phyloP scores from a whole-genome alignment of 2,888 invertebrate species.

The Rosalia funebris region DNA sequence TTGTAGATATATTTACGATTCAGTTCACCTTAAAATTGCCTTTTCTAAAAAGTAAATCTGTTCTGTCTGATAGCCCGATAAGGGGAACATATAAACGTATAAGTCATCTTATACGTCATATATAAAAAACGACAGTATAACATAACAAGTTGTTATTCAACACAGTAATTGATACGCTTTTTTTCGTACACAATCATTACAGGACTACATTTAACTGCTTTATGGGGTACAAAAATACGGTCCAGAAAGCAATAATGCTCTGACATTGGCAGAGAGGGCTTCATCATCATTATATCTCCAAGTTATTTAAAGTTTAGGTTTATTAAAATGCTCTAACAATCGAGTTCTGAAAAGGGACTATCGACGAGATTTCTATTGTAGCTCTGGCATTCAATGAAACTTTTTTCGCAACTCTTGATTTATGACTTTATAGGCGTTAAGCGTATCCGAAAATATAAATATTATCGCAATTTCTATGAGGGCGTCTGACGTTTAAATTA shows the following conservation, averaged over 20 bases:
- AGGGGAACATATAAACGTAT: too few species aligned
- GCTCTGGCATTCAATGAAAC: conserved; percentile 36
- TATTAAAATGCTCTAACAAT: conserved; percentile 28
- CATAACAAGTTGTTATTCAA: not conserved
- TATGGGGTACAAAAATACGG: not conserved
- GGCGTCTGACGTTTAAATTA: conserved; percentile 49
- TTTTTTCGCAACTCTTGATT: conserved; percentile 48
- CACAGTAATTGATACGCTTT: not conserved
- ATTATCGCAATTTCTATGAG: conserved; percentile 53
- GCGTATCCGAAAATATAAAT: conserved; percentile 55
- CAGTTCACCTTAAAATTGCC: too few species aligned
- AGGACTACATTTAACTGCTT: conserved; percentile 6
- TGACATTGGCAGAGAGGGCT: conserved; percentile 19
- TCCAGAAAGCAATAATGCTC: conserved; percentile 15
- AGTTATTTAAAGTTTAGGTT: conserved; percentile 28
- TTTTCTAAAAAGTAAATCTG: too few species aligned
- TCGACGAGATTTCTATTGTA: conserved; percentile 30
- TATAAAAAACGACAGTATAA: conserved; percentile 12
- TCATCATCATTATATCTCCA: conserved; percentile 13
- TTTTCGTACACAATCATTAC: conserved; percentile 5
- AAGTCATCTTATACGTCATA: too few species aligned
- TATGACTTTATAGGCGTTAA: conserved; percentile 47
- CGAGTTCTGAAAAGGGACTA: conserved; percentile 14
- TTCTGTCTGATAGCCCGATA: too few species aligned
- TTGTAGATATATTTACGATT: too few species aligned